phyloP scores from a whole-genome alignment of 2,888 invertebrate genomes.

The Synanthedon tipuliformis region DNA sequence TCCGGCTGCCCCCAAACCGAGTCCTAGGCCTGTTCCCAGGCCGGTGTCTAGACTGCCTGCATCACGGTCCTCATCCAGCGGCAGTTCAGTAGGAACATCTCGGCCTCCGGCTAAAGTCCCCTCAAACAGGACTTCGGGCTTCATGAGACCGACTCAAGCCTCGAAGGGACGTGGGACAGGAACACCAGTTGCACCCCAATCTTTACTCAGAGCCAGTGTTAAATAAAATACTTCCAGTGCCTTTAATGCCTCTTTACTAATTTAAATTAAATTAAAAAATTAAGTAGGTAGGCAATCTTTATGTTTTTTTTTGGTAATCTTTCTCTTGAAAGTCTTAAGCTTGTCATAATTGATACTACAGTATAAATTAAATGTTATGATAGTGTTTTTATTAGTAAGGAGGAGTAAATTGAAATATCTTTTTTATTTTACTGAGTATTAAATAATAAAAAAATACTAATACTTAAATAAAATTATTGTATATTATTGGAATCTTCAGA shows the following conservation, averaged over 20 bases:
- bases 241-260: too few species aligned
- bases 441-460: slow-evolving; percentile 7
- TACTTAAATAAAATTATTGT: slow-evolving; percentile 13
- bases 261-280: not conserved
- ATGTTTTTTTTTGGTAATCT: not conserved
- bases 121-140: slow-evolving; percentile 66
- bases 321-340: not conserved
- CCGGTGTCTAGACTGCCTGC: slow-evolving; percentile 52
- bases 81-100: slow-evolving; percentile 61
- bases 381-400: not conserved
- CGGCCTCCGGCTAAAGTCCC: slow-evolving; percentile 49
- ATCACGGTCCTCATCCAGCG: slow-evolving; percentile 57
- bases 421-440: slow-evolving; percentile 1
- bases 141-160: slow-evolving; percentile 90
- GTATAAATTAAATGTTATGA: not conserved
- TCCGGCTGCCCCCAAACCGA: slow-evolving; percentile 57
- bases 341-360: not conserved
- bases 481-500: slow-evolving; percentile 66
- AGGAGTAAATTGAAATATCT: slow-evolving; percentile 1
- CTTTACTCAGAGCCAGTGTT: slow-evolving; percentile 36
- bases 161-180: slow-evolving; percentile 77
- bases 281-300: not conserved
- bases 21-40: slow-evolving; percentile 64
- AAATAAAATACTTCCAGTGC: slow-evolving; percentile 23
- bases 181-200: slow-evolving; percentile 23